phyloP scores from a whole-genome alignment of 2,113 vertebrate species.

The Melanostigma gelatinosum region DNA sequence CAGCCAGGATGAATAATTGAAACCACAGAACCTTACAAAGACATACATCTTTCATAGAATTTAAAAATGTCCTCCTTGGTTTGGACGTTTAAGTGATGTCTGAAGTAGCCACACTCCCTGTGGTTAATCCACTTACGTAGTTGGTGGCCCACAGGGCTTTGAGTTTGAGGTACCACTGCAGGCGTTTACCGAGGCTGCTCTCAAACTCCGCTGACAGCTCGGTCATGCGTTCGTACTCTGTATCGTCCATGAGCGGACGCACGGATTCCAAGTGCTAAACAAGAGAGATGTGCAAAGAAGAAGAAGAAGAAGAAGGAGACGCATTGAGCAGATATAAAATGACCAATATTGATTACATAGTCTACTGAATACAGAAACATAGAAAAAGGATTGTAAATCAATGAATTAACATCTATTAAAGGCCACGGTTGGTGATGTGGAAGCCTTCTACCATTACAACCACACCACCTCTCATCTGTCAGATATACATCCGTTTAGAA shows the following conservation, averaged over 20 bases:
- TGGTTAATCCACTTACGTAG: constrained; percentile 85
- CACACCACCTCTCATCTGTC: neutral
- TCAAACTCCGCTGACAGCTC: constrained; percentile 86
- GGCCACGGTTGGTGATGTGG: neutral
- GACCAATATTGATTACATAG: neutral
- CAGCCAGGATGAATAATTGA: constrained; percentile 65
- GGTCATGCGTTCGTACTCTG: constrained; percentile 79
- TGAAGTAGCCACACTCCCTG: neutral
- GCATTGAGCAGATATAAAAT: neutral
- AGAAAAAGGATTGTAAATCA: neutral
- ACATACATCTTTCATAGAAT: constrained; percentile 64
- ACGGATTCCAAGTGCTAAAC: constrained; percentile 89
- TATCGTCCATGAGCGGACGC: constrained; percentile 83
- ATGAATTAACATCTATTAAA: neutral
- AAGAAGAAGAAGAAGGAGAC: neutral
- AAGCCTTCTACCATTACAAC: neutral
- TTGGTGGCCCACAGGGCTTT: constrained; percentile 92
- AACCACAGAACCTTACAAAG: constrained; percentile 16
- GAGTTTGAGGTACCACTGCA: constrained; percentile 91
- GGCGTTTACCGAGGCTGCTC: constrained; percentile 82
- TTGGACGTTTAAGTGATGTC: neutral
- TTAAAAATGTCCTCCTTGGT: constrained; percentile 19
- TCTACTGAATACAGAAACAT: neutral
- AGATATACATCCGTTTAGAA: neutral
- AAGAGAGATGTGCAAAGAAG: neutral